Evolutionary conservation across 2,113 vertebrate species (phyloP), one percentile per base, ranked within the genome.

Genomic region (Herpetotheres cachinnans): DNA sequence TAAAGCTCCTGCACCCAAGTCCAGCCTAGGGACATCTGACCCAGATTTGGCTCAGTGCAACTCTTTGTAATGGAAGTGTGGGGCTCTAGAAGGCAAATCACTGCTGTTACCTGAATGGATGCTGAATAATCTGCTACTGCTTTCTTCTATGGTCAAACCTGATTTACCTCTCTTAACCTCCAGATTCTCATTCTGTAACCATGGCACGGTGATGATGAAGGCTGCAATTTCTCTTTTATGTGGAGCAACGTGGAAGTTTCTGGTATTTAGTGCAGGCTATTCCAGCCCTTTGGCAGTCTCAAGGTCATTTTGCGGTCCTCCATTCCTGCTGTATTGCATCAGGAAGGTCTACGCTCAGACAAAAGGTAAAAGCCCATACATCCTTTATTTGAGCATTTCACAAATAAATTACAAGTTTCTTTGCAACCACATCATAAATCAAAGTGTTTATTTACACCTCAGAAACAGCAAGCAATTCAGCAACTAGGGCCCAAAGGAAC

Each of bases 401-500:
- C 97, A 98, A 97, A 97, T 93, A 98, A 97, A 96, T 97, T 97
- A 97, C 97, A 98, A 93, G 94, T 97, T 97, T 97, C 91, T 97
- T 96, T 95, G 96, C 94, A 95, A 97, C 96, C 89, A 97, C 86
- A 14, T 95, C 96, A 94, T 93, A 97, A 97, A 98, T 97, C 93
- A 96, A 97, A 97, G 96, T 11, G 83, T 97, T 96, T 96, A 97
- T 97, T 97, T 98, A 96, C 90, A 97, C 95, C 96, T 97, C 96
- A 92, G 95, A 95, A 96, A 96, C 95, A 92, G 82, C 95, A 95
- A 97, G 95, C 95, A 62, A 46, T 94, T 97, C 88, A 97, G 96
- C 94, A 98, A 94, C 82, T 80, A 91, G 96, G 97, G 95, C 93
- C 94, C 94, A 96, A 94, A 96, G 87, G 79, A 97, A 79, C 56